These are phyloP conservation scores for Rhyacophila brunnea DNA, from an alignment of 1,140 invertebrate species.

Conservation along the genomic window DNA sequence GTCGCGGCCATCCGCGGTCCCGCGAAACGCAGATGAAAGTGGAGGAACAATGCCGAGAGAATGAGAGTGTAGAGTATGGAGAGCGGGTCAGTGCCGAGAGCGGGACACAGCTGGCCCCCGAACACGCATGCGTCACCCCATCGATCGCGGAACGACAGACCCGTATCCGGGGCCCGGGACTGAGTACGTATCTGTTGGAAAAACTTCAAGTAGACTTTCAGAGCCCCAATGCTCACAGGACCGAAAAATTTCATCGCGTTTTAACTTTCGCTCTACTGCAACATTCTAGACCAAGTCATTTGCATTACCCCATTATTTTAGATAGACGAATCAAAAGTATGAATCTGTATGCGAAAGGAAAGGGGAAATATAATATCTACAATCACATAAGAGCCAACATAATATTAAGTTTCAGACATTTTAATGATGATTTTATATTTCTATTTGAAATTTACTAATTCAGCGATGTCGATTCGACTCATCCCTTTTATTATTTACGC, in stretches of 20 bases:
- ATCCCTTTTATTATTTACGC: no score
- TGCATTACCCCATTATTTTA: no score
- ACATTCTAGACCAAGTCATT: no score
- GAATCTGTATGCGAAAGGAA: no score
- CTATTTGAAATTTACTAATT: no score
- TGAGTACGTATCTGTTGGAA: neutral
- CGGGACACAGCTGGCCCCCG: neutral
- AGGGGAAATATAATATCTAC: no score
- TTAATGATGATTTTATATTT: no score
- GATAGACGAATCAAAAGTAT: no score
- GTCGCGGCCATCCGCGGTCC: neutral
- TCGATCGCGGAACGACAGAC: neutral
- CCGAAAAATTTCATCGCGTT: neutral
- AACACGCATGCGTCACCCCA: neutral
- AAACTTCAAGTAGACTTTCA: neutral
- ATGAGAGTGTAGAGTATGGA: neutral
- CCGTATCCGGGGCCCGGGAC: neutral
- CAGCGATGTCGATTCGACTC: no score
- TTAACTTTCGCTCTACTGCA: no score
- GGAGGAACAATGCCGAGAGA: neutral
- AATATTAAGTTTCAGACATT: no score
- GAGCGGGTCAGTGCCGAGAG: conserved; percentile 5
- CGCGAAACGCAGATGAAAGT: neutral
- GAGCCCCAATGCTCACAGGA: neutral
- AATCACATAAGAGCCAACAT: no score